Base-by-base conservation (phyloP, 1,140 invertebrate species). In the Triops longicaudatus region DNA sequence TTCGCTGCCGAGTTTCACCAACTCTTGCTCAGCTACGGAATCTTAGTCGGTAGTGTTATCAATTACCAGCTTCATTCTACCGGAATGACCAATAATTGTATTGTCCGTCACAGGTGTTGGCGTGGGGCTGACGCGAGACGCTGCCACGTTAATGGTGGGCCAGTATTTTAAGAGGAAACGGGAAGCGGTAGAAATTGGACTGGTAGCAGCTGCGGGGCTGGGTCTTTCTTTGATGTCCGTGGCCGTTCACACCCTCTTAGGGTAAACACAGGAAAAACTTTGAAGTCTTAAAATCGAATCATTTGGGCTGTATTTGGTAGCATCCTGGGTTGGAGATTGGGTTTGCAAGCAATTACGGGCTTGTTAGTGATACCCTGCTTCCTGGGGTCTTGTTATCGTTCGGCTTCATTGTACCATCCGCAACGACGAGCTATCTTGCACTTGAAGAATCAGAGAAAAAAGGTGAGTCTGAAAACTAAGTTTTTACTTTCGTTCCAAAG, bases 1-100 rank as follows among this genome's bases (percentile, higher is more conserved):
- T 96, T 96, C 83, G 93, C 93, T 11, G 91, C 90, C 27, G 91
- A 94, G 83, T 93, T 94, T 83, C 93, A 95, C 85, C 94, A 96
- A 82, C 86, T 95, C 31, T 94, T 93, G 86, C 92, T 95, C 87
- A 94, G 92, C 85, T 95, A 93, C 80, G 90, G 89, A 14, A 84
- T 85, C 28, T 84, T 89, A 22, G 82, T 89, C 73, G 88, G 91
- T 91, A 81, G 87, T 83, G 22, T 42, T 37, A 37, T 37, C 31
- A 2, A 73, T 76, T 73, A 4, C 76, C 41, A 22, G 17, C 71
- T 31, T 17, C 73, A 6, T 14, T 37, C 31, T 37, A 26, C 41
- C 27, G n/a, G 41, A 72, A 22, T 72, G 26, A 72, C 26, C 26
- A 9, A 26, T 73, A 73, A 22, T 26, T 22, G 74, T 78, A 27